These are phyloP conservation scores for Hemithea aestivaria DNA, from an alignment of 2,888 invertebrate species.

Conservation along the genomic window DNA sequence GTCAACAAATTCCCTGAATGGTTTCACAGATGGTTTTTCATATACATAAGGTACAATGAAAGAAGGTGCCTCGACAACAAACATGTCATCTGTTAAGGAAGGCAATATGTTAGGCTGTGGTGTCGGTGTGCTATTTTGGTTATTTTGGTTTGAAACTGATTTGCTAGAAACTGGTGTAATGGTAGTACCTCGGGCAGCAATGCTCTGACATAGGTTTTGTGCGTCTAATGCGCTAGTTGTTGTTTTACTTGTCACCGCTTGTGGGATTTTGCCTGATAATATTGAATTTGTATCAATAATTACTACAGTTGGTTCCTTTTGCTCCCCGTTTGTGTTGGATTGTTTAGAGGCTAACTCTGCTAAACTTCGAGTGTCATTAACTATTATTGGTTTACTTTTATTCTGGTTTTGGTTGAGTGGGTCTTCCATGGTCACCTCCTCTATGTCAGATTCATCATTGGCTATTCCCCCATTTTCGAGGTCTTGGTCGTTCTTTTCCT, in stretches of 20 bases:
- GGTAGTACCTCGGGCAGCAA: slow-evolving; percentile 76
- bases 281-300: slow-evolving; percentile 92
- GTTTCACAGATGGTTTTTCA: slow-evolving; percentile 91
- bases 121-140: slow-evolving; percentile 29
- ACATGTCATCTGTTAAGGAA: slow-evolving; percentile 94
- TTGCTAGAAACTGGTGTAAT: slow-evolving; percentile 71
- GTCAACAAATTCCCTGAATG: slow-evolving; percentile 86
- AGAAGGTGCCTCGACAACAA: slow-evolving; percentile 94
- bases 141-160: slow-evolving; percentile 28
- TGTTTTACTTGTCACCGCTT: slow-evolving; percentile 39
- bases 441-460: slow-evolving; percentile 39
- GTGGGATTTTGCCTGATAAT: slow-evolving; percentile 56
- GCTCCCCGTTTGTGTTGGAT: slow-evolving; percentile 58
- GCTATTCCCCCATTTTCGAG: slow-evolving; percentile 68
- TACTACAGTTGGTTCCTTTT: slow-evolving; percentile 88
- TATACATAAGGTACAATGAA: slow-evolving; percentile 96
- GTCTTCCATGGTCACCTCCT: slow-evolving; percentile 83
- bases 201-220: slow-evolving; percentile 68
- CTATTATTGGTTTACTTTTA: slow-evolving; percentile 78
- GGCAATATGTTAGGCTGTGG: slow-evolving; percentile 81
- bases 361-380: slow-evolving; percentile 86
- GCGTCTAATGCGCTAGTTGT: slow-evolving; percentile 48
- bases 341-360: slow-evolving; percentile 84
- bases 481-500: slow-evolving; percentile 76
- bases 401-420: slow-evolving; percentile 73